Conservation (phyloP, 2,888 invertebrate genomes). For the Pachycephus smyrnensis region DNA sequence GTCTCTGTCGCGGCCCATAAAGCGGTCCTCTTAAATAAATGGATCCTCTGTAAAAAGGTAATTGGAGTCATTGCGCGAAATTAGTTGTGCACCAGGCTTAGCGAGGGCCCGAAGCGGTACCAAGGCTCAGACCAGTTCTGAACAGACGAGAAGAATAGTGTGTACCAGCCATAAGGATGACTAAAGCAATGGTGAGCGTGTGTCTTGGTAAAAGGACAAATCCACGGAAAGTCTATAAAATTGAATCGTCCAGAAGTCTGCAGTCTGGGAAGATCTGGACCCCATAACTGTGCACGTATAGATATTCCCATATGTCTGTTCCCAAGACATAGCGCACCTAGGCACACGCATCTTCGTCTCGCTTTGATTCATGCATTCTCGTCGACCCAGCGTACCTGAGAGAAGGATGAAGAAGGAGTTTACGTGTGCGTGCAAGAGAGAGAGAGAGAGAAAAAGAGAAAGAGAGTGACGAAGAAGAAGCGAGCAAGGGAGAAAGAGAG, state of each 20-base stretch:
- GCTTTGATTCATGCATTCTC: conserved; percentile 38
- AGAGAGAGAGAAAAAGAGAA: conserved; percentile 30
- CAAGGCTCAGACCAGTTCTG: neutral
- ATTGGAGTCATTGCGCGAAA: conserved; percentile 54
- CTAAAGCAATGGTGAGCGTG: neutral
- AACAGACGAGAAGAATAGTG: neutral
- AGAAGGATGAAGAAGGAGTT: conserved; percentile 8
- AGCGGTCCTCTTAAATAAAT: conserved; percentile 37
- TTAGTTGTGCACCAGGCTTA: conserved; percentile 37
- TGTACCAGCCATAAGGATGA: neutral
- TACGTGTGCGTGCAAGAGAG: conserved; percentile 23
- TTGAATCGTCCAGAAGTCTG: neutral
- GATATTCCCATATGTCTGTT: neutral
- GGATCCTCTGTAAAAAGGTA: conserved; percentile 51
- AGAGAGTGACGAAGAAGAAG: conserved; percentile 12
- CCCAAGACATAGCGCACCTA: neutral
- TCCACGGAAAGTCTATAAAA: neutral
- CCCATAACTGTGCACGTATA: neutral
- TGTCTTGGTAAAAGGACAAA: neutral
- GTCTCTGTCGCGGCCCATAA: conserved; percentile 13
- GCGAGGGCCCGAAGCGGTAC: neutral
- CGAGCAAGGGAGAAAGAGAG: conserved; percentile 8
- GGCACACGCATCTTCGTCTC: neutral
- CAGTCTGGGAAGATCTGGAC: neutral
- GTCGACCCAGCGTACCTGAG: conserved; percentile 26